Evolutionary conservation across 2,797 vertebrate species (phyloP).

Genomic region (Melanotaenia parkinsoni): DNA sequence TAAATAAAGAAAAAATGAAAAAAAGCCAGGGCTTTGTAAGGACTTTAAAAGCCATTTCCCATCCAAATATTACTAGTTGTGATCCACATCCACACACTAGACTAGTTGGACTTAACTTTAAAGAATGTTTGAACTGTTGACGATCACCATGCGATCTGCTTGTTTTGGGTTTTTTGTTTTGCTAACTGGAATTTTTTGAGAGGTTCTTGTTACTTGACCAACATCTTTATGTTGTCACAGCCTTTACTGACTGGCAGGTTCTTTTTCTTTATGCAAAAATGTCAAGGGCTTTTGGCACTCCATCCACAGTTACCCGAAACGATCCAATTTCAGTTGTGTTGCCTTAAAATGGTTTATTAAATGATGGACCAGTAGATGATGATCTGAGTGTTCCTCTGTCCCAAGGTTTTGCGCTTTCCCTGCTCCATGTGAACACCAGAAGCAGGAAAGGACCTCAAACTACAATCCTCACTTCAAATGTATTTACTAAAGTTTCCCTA

Average conservation of each 20-base stretch:
- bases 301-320: constrained; percentile 92
- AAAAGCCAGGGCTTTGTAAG: constrained; percentile 58
- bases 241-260: constrained; percentile 80
- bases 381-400: constrained; percentile 59
- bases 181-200: constrained; percentile 66
- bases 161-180: constrained; percentile 54
- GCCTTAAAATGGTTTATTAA: constrained; percentile 83
- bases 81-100: constrained; percentile 60
- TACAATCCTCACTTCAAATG: constrained; percentile 20
- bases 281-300: constrained; percentile 88
- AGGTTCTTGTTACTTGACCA: constrained; percentile 76
- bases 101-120: constrained; percentile 36
- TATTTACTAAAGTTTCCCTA: constrained; percentile 3
- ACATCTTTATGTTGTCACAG: constrained; percentile 74
- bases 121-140: constrained; percentile 46
- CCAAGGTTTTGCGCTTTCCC: constrained; percentile 25
- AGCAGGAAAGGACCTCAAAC: constrained; percentile 23
- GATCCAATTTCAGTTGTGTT: constrained; percentile 86
- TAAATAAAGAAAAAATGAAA: not conserved
- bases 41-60: constrained; percentile 70
- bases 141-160: constrained; percentile 40
- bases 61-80: constrained; percentile 47
- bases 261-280: constrained; percentile 85
- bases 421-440: constrained; percentile 33
- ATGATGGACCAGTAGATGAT: constrained; percentile 70